Evolutionary conservation across 2,888 invertebrate species (phyloP).

Genomic region (Epinotia bilunana): DNA sequence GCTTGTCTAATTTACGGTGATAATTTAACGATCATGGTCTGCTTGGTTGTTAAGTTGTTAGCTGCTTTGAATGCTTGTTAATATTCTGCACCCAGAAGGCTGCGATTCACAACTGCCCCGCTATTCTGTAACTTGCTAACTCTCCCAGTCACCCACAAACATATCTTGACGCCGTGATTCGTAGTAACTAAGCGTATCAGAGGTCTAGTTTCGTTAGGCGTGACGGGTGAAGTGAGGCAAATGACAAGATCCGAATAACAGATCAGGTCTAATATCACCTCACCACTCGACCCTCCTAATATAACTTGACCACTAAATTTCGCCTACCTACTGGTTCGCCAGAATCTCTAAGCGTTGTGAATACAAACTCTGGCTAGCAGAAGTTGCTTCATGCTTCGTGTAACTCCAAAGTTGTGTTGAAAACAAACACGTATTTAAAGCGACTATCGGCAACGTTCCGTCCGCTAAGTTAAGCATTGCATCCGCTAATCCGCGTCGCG

Average conservation of each 20-base stretch:
- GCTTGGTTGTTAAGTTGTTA: background rate
- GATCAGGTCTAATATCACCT: too few species aligned
- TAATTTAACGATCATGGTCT: constrained; percentile 44
- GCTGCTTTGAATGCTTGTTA: constrained; percentile 29
- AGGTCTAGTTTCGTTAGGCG: too few species aligned
- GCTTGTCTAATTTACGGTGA: constrained; percentile 63
- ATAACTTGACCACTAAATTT: background rate
- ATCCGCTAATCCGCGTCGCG: constrained; percentile 79
- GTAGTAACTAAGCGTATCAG: too few species aligned
- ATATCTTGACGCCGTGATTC: too few species aligned
- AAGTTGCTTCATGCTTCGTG: background rate
- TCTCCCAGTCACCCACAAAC: too few species aligned
- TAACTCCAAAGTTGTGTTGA: constrained; percentile 28
- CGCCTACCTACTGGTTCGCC: background rate
- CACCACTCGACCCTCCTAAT: background rate
- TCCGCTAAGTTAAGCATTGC: constrained; percentile 75
- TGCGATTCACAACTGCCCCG: background rate
- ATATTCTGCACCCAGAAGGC: constrained; percentile 14
- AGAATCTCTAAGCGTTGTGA: background rate
- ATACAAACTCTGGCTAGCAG: background rate
- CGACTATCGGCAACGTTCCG: constrained; percentile 66
- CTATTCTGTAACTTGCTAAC: too few species aligned
- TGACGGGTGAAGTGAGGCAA: too few species aligned
- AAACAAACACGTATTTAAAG: constrained; percentile 50
- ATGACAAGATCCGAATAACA: too few species aligned